Base-by-base conservation (phyloP, 2,113 vertebrate genomes). In the Ascaphus truei region DNA sequence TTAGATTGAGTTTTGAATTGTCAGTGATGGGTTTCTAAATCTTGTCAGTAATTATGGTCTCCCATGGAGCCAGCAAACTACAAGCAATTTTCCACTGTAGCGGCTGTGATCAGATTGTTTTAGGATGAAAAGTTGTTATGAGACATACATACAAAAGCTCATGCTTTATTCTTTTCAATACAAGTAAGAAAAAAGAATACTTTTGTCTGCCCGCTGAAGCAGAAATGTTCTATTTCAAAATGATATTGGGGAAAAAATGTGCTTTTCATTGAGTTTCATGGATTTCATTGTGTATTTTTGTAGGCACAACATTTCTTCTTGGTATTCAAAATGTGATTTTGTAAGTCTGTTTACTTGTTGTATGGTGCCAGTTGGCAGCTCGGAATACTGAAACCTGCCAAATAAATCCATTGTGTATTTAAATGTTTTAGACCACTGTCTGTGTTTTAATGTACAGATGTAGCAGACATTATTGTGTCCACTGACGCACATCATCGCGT, bases 111-210 rank as follows among this genome's bases (percentile, higher is more conserved):
- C 65, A 76, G 72, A 83, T 80, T 84, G 60, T 80, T 73, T 86
- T 78, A 83, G 80, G 77, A 84, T 80, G 74, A 86, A 86, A 79
- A 80, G 71, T 81, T 85, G 78, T 85, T 77, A 60, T 57, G 79
- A 85, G 72, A 76, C 73, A 79, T 73, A 84, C 72, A 73, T 20
- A 66, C 39, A 55, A 71, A 80, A 72, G 10, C 48, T 71, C 76
- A 25, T 68, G 3, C 16, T 83, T 79, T 39, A 18, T 81, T 68
- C 48, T 81, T 37, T 80, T 68, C 67, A 36, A 34, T 67, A 30
- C 22, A 78, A 73, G 51, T 12, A 31, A 23, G 3, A 26, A 59
- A 37, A 77, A 74, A 58, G 29, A 10, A 55, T 51, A 66, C 64
- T 67, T 79, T 64, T 73, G 62, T 75, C 27, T 73, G 53, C 22